Evolutionary conservation across 2,797 vertebrate species (phyloP).

Genomic region (Phoxinus dragarum): DNA sequence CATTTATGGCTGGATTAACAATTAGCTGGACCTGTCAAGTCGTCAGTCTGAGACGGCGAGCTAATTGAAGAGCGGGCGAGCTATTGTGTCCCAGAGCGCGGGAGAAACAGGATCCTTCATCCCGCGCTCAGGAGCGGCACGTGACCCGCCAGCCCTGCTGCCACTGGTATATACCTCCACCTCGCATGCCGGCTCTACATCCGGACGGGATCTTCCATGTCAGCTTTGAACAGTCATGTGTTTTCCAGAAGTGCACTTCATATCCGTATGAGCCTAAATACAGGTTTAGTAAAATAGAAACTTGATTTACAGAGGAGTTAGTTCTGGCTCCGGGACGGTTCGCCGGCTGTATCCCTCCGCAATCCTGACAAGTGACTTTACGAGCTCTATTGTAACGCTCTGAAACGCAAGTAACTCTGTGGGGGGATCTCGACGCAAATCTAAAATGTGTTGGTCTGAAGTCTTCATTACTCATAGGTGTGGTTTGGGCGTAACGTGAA

Average conservation of each 20-base stretch:
- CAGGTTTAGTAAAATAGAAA: no score
- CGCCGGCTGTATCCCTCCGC: neutral
- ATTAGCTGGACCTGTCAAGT: conserved; percentile 94
- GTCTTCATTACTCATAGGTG: no score
- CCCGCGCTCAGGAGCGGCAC: conserved; percentile 69
- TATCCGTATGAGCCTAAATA: no score
- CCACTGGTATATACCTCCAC: no score
- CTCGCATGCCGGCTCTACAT: no score
- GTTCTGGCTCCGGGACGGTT: neutral
- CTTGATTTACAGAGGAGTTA: no score
- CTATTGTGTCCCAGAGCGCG: conserved; percentile 85
- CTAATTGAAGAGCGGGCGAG: conserved; percentile 92
- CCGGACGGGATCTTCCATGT: neutral
- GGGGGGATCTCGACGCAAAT: no score
- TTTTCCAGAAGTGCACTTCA: neutral
- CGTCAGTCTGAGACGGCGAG: conserved; percentile 90
- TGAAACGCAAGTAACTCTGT: no score
- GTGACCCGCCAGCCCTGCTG: conserved; percentile 68
- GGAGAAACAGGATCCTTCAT: conserved; percentile 70
- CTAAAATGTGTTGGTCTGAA: no score
- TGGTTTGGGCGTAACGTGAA: no score
- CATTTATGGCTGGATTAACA: conserved; percentile 93
- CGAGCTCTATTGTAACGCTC: no score
- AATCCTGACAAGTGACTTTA: no score
- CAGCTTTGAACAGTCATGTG: neutral